phyloP scores from a whole-genome alignment of 2,113 vertebrate genomes.

The Phylloscopus whistleri region DNA sequence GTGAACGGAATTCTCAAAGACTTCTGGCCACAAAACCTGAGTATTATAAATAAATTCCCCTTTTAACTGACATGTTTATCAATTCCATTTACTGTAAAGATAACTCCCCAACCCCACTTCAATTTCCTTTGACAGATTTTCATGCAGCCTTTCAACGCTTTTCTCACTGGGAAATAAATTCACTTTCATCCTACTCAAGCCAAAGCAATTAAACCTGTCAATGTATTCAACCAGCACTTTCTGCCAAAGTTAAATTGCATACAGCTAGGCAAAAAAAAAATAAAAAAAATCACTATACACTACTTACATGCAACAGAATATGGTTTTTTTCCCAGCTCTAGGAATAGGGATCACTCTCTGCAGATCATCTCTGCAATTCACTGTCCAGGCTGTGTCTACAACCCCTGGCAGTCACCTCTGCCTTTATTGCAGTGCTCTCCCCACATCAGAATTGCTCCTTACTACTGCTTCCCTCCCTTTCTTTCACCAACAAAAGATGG shows the following conservation, averaged over 20 bases:
- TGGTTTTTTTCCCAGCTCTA: neutral
- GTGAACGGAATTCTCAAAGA: neutral
- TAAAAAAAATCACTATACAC: neutral
- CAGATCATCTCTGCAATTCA: neutral
- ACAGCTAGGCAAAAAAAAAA: neutral
- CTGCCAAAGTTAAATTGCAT: slow-evolving; percentile 42
- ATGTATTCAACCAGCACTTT: slow-evolving; percentile 54
- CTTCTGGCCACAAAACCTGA: slow-evolving; percentile 14
- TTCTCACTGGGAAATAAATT: slow-evolving; percentile 62
- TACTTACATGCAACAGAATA: neutral
- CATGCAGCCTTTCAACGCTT: slow-evolving; percentile 47
- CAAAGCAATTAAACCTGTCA: slow-evolving; percentile 60
- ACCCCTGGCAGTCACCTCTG: neutral
- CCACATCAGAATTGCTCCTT: neutral
- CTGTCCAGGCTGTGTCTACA: neutral
- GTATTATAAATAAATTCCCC: slow-evolving; percentile 26
- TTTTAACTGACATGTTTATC: slow-evolving; percentile 52
- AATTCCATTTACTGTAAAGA: slow-evolving; percentile 57
- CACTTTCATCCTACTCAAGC: slow-evolving; percentile 55
- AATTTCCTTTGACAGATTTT: slow-evolving; percentile 56
- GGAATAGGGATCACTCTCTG: neutral
- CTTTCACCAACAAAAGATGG: neutral
- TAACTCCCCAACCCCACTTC: slow-evolving; percentile 37
- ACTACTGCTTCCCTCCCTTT: neutral
- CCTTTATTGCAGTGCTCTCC: neutral